These are phyloP conservation scores for Seison nebaliae DNA, from an alignment of 1,140 invertebrate genomes.

Conservation along the genomic window DNA sequence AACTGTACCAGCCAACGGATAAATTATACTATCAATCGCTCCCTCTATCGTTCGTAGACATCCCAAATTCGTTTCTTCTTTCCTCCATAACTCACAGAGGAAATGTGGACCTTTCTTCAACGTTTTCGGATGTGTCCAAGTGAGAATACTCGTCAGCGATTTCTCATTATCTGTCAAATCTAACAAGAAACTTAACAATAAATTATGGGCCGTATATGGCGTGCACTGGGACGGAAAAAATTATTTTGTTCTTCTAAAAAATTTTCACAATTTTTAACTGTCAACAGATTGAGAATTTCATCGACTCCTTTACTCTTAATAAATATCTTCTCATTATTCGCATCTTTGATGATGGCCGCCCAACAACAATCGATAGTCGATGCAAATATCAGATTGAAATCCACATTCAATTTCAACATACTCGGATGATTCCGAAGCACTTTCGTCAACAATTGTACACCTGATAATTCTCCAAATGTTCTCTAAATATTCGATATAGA, in stretches of 20 bases:
- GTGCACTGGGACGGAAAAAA: conserved; percentile 16
- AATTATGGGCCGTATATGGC: conserved; percentile 24
- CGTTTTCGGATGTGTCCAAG: conserved; percentile 21
- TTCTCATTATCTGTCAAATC: conserved; percentile 27
- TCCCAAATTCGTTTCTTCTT: conserved; percentile 21
- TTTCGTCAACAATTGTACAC: too few species aligned
- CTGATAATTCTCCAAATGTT: too few species aligned
- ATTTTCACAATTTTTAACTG: conserved; percentile 16
- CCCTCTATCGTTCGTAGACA: not conserved
- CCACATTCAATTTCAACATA: too few species aligned
- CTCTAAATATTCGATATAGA: too few species aligned
- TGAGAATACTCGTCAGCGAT: conserved; percentile 21
- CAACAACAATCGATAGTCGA: conserved; percentile 27
- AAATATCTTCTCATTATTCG: conserved; percentile 25
- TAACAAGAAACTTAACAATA: conserved; percentile 25
- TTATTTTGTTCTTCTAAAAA: not conserved
- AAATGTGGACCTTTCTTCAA: conserved; percentile 23
- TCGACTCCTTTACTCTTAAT: conserved; percentile 26
- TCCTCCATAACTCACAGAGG: conserved; percentile 26
- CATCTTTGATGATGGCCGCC: conserved; percentile 24
- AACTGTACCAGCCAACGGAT: conserved; percentile 22
- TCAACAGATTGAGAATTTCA: conserved; percentile 24
- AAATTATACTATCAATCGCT: conserved; percentile 15
- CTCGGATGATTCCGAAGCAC: too few species aligned
- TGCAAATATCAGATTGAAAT: too few species aligned